Percentiles rank a stretch among this genome's conserved stretches.
Evolutionary conservation across 1,140 invertebrate species (phyloP).

Genomic region (Zaprionus taronus): DNA sequence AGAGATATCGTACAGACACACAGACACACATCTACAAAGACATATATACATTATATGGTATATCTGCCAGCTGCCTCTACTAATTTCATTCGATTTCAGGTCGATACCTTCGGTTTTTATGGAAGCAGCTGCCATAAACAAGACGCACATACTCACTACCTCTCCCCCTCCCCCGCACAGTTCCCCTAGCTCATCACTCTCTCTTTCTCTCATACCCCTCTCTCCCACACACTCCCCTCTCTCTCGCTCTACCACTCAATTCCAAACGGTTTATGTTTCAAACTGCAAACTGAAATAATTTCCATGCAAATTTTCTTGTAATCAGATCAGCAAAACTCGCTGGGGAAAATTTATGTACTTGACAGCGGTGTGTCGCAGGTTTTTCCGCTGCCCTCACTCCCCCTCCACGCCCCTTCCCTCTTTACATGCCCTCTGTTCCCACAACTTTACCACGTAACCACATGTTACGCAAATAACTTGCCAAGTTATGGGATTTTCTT

Average conservation of each 20-base stretch:
- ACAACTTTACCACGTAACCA: constrained; percentile 11
- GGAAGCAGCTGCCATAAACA: constrained; percentile 62
- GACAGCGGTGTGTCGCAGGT: constrained; percentile 57
- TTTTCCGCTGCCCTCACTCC: not conserved
- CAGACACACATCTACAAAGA: not conserved
- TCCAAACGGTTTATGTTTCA: constrained; percentile 69
- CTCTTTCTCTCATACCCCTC: constrained; percentile 35
- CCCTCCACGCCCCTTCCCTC: not conserved
- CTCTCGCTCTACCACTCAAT: constrained; percentile 37
- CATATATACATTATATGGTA: constrained; percentile 7
- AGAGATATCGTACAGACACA: not conserved
- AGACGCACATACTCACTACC: constrained; percentile 8
- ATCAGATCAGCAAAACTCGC: constrained; percentile 66
- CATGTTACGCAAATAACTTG: constrained; percentile 20
- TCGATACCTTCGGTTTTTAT: constrained; percentile 1
- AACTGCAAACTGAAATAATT: constrained; percentile 72
- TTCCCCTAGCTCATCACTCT: not conserved
- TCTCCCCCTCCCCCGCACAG: constrained; percentile 12
- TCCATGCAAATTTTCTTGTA: constrained; percentile 78
- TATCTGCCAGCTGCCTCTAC: constrained; percentile 12
- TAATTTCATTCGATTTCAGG: constrained; percentile 35
- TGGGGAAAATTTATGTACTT: constrained; percentile 55
- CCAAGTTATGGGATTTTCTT: constrained; percentile 13
- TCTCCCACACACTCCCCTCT: not conserved
- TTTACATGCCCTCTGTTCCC: not conserved